Base-by-base conservation (phyloP, 2,797 vertebrate species). In the Rhabdomys pumilio region DNA sequence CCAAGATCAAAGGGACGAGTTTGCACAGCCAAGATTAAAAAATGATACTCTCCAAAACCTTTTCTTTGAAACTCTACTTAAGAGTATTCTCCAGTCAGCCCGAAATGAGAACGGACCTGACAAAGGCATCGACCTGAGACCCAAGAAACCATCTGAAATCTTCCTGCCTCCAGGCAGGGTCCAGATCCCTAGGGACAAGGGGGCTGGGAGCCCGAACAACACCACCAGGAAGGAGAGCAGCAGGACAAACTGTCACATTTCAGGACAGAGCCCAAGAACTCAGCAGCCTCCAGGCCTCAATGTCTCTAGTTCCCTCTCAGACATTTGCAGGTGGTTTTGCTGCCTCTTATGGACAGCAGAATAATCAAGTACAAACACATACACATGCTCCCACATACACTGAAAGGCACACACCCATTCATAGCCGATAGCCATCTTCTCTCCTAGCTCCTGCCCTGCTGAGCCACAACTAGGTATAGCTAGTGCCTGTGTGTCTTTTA, bases 1-100 rank as follows among this genome's bases (percentile, higher is more conserved):
- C 34, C 7, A 17, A 82, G 92, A 73, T 89, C 93, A 83, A 83
- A 83, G 89, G 67, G 53, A 79, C 3, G 3, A 0, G 24, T 53
- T 12, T 44, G 38, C 57, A 84, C 90, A 81, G 86, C 38, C 90
- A 67, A 73, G 81, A 50, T n/a, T 76, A 53, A 34, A 83, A 87
- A 89, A 86, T 20, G 67, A 44, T 55, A 38, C 72, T 12, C 12
- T 72, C 69, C 69, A 50, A 65, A 55, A 53, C 65, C 80, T 44
- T 91, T 73, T 63, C 75, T 81, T 81, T 91, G 63, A 73, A 95
- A 91, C 50, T 24, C 82, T 47, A 34, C 72, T 90, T 81, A 85
- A 47, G 73, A 13, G 53, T 65, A 12, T 47, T 63, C 82, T 83
- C 80, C 57, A 29, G 29, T 41, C 90, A 61, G 26, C 81, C 50